These are phyloP conservation scores for Prosapia bicincta DNA, from an alignment of 2,888 invertebrate species.

Conservation along the genomic window DNA sequence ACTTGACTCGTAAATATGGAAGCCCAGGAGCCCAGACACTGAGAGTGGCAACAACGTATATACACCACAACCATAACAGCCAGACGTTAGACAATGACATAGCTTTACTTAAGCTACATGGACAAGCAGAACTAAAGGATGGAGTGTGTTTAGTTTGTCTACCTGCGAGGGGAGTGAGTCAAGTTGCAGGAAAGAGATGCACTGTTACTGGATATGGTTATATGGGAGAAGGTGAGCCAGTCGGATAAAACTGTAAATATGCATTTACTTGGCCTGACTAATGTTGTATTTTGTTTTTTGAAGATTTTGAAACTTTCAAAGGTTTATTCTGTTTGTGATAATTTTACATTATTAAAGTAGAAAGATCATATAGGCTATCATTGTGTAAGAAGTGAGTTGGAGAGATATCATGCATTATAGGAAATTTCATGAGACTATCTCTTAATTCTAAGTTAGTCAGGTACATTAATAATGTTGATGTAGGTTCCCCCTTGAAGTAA, in stretches of 20 bases:
- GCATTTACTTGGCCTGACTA: neutral
- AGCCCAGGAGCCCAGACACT: conserved; percentile 89
- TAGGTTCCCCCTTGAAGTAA: no score
- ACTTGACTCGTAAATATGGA: conserved; percentile 84
- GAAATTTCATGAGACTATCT: no score
- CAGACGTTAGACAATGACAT: conserved; percentile 94
- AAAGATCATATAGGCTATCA: no score
- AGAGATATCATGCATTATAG: no score
- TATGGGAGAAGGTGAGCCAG: conserved; percentile 79
- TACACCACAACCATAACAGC: conserved; percentile 93
- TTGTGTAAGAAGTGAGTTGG: no score
- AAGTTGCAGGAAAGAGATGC: conserved; percentile 85
- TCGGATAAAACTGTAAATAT: neutral
- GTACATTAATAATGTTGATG: no score
- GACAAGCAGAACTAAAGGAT: conserved; percentile 83
- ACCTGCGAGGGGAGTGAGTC: conserved; percentile 83
- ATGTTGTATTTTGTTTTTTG: no score
- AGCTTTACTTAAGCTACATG: conserved; percentile 82
- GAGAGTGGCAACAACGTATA: conserved; percentile 88
- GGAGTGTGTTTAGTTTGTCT: conserved; percentile 83
- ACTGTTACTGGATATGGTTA: conserved; percentile 94
- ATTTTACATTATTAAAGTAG: no score
- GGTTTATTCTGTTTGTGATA: no score
- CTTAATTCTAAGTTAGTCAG: no score
- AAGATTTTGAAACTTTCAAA: no score